Base-by-base conservation (phyloP, 2,797 vertebrate species). In the Tarsius wallacei region DNA sequence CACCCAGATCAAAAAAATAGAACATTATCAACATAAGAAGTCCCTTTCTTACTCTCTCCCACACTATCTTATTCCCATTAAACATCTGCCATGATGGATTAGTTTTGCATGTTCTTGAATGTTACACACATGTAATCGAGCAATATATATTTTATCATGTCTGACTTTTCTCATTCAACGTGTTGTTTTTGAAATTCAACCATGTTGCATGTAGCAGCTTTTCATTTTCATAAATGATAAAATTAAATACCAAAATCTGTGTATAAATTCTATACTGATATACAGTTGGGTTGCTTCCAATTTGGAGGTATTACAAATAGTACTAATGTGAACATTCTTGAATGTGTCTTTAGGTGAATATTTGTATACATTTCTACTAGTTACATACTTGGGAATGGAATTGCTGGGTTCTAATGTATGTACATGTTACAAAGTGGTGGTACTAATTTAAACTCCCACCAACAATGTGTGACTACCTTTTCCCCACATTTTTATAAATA, bases 1-100 rank as follows among this genome's bases (percentile, higher is more conserved):
- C 42, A 70, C 55, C 22, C 21, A 11, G 36, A 76, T 36, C 53
- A 61, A 89, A 92, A 42, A 96, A 92, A 81, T 8, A 89, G 31
- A 73, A 36, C 74, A 36, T 55, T 26, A 61, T 22, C 42, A 68
- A 31, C 24, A 81, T 3, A 16, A 31, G 68, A 36, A 1, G 4
- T 7, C 7, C 17, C 28, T 76, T 59, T 66, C 14, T 33, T 0
- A 3, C 0, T 3, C 21, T 24, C 22, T 64, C 26, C 42, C 51
- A 21, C 8, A 33, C 53, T 33, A 47, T 53, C 5, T 19, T 53
- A 71, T 12, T 77, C 28, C 28, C 8, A 3, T 55, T 55, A 51
- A 66, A 22, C 57, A 85, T 47, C 42, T 63, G 17, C 74, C 36
- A 85, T 51, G 22, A 4, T 21, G 22, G 47, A 77, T 90, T 80